Evolutionary conservation across 2,888 invertebrate genomes (phyloP).

Genomic region (Graphium colonna): DNA sequence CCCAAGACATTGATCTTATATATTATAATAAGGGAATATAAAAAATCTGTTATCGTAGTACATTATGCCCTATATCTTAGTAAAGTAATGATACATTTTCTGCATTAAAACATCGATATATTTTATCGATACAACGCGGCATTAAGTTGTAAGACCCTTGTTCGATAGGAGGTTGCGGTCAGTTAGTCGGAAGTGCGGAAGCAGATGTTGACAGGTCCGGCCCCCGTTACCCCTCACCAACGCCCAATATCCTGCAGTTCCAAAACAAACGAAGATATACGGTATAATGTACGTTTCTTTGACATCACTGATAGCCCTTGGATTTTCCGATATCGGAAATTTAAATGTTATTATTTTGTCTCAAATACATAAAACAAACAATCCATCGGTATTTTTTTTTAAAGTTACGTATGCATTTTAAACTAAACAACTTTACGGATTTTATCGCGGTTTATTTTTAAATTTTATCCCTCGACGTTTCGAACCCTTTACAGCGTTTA

Average conservation of each 20-base stretch:
- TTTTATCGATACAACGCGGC: neutral
- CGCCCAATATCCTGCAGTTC: conserved; percentile 39
- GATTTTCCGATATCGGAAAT: neutral
- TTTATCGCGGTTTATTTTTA: no score
- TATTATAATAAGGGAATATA: no score
- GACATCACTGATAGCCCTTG: neutral
- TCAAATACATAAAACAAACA: neutral
- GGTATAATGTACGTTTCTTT: conserved; percentile 3
- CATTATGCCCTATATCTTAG: no score
- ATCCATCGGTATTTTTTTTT: no score
- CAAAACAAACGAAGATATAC: conserved; percentile 22
- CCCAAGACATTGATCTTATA: no score
- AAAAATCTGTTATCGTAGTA: no score
- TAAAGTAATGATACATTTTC: no score
- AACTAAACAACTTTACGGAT: no score
- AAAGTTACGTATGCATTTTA: no score
- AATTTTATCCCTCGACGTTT: no score
- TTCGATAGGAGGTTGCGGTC: conserved; percentile 48
- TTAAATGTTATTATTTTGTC: neutral
- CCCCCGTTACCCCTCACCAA: conserved; percentile 33
- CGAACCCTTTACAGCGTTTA: no score
- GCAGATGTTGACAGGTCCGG: conserved; percentile 56
- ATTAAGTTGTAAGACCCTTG: conserved; percentile 12
- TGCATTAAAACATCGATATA: neutral
- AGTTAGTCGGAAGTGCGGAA: conserved; percentile 58